A percentile compares a stretch with the other conserved stretches of the same genome.
Evolutionary conservation across 2,113 vertebrate species (phyloP).

Genomic region (Agapornis roseicollis): DNA sequence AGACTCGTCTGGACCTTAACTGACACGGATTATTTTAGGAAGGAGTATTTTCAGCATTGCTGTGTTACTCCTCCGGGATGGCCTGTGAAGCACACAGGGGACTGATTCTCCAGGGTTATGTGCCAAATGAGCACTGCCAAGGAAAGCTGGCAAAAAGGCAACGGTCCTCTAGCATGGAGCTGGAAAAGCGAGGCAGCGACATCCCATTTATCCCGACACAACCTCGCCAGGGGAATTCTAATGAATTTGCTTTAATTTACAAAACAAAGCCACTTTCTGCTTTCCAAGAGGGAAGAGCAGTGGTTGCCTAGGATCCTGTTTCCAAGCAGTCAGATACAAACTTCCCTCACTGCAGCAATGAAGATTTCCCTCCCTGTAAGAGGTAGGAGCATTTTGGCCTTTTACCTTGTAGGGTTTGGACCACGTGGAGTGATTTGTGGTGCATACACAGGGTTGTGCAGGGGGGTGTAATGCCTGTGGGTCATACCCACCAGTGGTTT

Average conservation of each 20-base stretch:
- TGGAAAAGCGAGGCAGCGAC: not conserved
- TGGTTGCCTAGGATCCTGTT: slow-evolving; percentile 46
- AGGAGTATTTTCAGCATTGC: slow-evolving; percentile 9
- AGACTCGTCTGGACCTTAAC: not conserved
- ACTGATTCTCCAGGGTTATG: not conserved
- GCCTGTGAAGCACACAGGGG: not conserved
- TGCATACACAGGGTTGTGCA: rapidly evolving
- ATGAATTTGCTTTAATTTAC: slow-evolving; percentile 13
- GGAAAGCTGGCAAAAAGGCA: not conserved
- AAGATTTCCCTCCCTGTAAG: not conserved
- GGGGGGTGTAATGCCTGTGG: rapidly evolving
- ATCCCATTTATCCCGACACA: not conserved
- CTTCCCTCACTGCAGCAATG: not conserved
- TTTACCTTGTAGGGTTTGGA: not conserved
- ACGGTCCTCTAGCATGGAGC: not conserved
- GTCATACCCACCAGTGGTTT: not conserved
- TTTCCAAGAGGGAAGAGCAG: slow-evolving; percentile 12
- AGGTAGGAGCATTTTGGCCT: not conserved
- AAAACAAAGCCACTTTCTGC: not conserved
- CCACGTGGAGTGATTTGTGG: rapidly evolving
- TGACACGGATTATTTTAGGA: not conserved
- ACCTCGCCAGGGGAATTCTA: not conserved
- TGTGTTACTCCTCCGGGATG: not conserved
- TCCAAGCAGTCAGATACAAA: slow-evolving; percentile 20
- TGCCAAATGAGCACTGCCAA: not conserved